phyloP scores from a whole-genome alignment of 2,888 invertebrate genomes.

The Calephelis perditalis region DNA sequence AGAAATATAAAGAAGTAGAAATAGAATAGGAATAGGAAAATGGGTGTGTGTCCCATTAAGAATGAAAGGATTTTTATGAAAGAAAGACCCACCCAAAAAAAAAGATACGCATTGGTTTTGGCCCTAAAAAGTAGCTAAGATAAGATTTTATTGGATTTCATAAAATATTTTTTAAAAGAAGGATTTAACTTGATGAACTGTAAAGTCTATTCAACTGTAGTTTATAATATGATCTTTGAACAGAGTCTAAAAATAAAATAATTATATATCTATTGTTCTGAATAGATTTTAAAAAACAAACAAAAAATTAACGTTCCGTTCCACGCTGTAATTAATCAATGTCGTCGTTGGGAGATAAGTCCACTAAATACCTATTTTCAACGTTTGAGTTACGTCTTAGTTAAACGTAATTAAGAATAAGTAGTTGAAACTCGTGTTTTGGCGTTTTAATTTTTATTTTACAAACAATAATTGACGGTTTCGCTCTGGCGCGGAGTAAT shows the following conservation, averaged over 20 bases:
- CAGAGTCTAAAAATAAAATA: conserved; percentile 34
- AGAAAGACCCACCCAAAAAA: no score
- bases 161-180: no score
- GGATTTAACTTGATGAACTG: no score
- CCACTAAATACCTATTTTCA: conserved; percentile 65
- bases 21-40: no score
- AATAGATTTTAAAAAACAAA: conserved; percentile 26
- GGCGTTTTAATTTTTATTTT: conserved; percentile 52
- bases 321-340: conserved; percentile 62
- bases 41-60: no score
- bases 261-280: conserved; percentile 1
- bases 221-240: conserved; percentile 30
- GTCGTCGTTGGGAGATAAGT: conserved; percentile 54
- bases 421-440: conserved; percentile 53
- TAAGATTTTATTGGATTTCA: no score
- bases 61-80: no score
- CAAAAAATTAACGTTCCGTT: conserved; percentile 42
- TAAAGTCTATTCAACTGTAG: background rate
- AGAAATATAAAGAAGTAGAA: no score
- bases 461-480: conserved; percentile 61
- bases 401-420: conserved; percentile 73
- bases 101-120: no score
- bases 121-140: no score
- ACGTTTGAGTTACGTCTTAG: conserved; percentile 69
- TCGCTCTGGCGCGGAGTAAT: conserved; percentile 51